Conservation (phyloP, 2,888 invertebrate genomes). For the Sinelater perroti region DNA sequence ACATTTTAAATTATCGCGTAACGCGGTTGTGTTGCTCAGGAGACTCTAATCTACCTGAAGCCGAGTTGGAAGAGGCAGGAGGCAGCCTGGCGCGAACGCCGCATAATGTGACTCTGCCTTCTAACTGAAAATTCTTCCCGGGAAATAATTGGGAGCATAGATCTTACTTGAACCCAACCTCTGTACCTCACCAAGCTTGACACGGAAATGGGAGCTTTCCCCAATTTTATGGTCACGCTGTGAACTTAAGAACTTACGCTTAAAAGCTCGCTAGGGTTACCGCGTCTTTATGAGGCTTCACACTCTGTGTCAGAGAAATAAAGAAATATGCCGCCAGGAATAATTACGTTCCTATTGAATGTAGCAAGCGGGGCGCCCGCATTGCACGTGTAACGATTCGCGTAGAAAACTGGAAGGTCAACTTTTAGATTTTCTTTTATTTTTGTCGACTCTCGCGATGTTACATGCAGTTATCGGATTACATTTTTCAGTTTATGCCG, state of each 20-base stretch:
- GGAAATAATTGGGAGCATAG: slow-evolving; percentile 39
- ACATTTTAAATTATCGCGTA: too few species aligned
- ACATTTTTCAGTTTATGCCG: too few species aligned
- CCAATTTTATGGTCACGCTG: slow-evolving; percentile 43
- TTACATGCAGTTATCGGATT: not conserved
- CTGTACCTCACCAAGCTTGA: slow-evolving; percentile 33
- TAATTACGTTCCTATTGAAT: slow-evolving; percentile 38
- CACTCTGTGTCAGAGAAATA: slow-evolving; percentile 41
- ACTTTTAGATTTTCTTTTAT: slow-evolving; percentile 1
- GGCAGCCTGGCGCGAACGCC: too few species aligned
- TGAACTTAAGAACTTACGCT: slow-evolving; percentile 43
- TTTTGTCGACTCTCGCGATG: slow-evolving; percentile 1
- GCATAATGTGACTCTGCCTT: slow-evolving; percentile 25
- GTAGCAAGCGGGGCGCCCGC: slow-evolving; percentile 10
- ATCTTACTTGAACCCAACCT: slow-evolving; percentile 29
- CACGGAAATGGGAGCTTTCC: slow-evolving; percentile 34
- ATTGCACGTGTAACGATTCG: not conserved
- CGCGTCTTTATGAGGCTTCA: slow-evolving; percentile 41
- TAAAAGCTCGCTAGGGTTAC: slow-evolving; percentile 41
- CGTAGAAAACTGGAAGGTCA: slow-evolving; percentile 5
- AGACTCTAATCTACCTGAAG: too few species aligned
- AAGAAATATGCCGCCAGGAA: slow-evolving; percentile 43
- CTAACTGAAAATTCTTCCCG: slow-evolving; percentile 27
- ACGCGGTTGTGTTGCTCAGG: too few species aligned
- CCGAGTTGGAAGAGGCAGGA: too few species aligned